phyloP scores from a whole-genome alignment of 1,140 invertebrate genomes.

The Microplitis demolitor region DNA sequence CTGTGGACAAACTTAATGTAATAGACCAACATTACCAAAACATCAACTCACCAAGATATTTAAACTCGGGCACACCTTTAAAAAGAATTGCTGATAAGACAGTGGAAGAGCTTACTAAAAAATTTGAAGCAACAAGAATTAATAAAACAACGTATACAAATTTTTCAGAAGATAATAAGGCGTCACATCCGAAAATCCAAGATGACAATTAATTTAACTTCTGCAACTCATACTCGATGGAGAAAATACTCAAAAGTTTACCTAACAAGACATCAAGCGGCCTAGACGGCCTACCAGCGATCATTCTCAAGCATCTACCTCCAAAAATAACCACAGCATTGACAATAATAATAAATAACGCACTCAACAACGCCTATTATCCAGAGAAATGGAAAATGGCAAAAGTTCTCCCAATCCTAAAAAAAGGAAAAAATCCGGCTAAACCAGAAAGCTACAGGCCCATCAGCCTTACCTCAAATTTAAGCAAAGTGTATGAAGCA shows the following conservation, averaged over 20 bases:
- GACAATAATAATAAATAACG: constrained; percentile 21
- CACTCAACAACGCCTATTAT: constrained; percentile 24
- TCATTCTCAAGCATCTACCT: background rate
- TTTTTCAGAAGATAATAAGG: too few species aligned
- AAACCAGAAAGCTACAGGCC: constrained; percentile 25
- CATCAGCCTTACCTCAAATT: constrained; percentile 30
- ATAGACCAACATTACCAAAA: background rate
- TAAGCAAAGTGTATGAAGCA: constrained; percentile 39
- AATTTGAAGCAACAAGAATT: background rate
- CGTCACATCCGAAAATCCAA: too few species aligned
- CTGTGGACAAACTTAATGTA: constrained; percentile 1
- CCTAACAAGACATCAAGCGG: too few species aligned
- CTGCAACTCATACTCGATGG: too few species aligned
- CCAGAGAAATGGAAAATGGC: constrained; percentile 31
- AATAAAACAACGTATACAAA: background rate
- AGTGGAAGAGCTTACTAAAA: background rate
- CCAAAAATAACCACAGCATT: too few species aligned
- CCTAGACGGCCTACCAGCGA: background rate
- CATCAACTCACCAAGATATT: constrained; percentile 10
- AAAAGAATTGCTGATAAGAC: background rate
- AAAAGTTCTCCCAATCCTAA: constrained; percentile 30
- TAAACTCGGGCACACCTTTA: background rate
- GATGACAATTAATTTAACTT: too few species aligned
- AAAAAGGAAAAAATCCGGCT: constrained; percentile 1
- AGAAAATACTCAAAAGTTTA: too few species aligned